These are phyloP conservation scores for Cephus rjabovi DNA, from an alignment of 2,888 invertebrate species.

Conservation along the genomic window DNA sequence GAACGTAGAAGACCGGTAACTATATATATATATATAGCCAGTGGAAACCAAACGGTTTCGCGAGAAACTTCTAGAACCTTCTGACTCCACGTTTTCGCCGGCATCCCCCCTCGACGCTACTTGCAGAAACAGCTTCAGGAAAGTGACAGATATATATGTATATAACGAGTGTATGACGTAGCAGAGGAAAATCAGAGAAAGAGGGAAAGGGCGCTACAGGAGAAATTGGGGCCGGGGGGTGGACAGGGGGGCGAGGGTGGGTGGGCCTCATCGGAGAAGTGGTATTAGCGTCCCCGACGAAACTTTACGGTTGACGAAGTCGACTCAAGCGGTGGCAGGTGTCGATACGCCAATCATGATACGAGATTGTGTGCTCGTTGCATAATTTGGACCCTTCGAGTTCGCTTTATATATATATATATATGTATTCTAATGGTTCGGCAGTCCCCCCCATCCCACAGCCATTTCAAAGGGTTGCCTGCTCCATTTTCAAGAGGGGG, in stretches of 20 bases:
- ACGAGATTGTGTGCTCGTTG: conserved; percentile 37
- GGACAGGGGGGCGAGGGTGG: too few species aligned
- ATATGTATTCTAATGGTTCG: background rate
- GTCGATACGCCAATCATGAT: conserved; percentile 56
- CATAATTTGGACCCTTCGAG: background rate
- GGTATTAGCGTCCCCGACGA: background rate
- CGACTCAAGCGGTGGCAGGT: conserved; percentile 38
- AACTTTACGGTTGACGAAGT: conserved; percentile 36
- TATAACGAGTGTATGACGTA: background rate
- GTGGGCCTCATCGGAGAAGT: background rate
- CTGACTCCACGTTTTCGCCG: background rate
- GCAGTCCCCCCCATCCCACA: background rate
- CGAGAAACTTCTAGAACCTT: background rate
- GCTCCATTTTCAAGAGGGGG: conserved; percentile 17
- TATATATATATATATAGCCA: background rate
- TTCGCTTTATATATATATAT: background rate
- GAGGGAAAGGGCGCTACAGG: too few species aligned
- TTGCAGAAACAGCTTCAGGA: background rate
- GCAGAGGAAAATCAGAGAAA: background rate
- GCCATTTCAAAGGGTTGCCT: background rate
- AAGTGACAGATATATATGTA: background rate
- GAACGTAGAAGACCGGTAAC: too few species aligned
- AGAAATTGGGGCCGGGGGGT: background rate
- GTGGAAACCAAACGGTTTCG: background rate
- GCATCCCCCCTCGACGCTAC: background rate